Conservation (phyloP, 2,113 vertebrate genomes). For the Podarcis raffonei region DNA sequence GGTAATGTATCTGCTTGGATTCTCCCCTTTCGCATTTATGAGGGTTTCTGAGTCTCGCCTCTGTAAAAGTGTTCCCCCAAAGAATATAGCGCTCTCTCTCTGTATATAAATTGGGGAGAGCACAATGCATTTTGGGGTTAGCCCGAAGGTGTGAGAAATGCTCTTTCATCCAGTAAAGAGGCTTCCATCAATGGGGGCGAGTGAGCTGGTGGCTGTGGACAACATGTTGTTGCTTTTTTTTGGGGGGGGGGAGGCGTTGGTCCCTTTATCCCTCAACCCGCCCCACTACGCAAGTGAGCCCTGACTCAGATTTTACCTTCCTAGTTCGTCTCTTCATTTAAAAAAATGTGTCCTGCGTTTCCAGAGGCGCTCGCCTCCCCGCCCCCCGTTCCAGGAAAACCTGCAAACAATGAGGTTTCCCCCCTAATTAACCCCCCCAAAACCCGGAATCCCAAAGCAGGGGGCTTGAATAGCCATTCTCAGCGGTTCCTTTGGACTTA, state of each 20-base stretch:
- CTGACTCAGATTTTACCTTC: neutral
- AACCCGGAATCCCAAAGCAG: neutral
- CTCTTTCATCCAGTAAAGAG: no score
- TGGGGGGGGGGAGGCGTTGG: neutral
- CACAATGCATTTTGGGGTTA: neutral
- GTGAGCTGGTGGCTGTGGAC: neutral
- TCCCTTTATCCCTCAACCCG: neutral
- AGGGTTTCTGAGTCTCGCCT: neutral
- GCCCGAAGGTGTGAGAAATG: no score
- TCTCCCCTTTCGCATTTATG: no score
- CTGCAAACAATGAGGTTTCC: neutral
- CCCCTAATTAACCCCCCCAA: no score
- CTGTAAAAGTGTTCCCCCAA: no score
- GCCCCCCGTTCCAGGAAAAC: neutral
- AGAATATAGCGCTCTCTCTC: no score
- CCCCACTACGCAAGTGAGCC: neutral
- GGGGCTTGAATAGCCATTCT: neutral
- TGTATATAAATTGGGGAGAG: neutral
- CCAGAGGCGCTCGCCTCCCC: neutral
- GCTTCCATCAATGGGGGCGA: no score
- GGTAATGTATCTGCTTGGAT: neutral
- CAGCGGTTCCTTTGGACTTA: neutral
- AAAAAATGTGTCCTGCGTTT: neutral
- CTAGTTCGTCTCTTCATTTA: neutral
- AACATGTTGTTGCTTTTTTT: no score